Conservation (phyloP, 2,113 vertebrate species). For the Rattus rattus region DNA sequence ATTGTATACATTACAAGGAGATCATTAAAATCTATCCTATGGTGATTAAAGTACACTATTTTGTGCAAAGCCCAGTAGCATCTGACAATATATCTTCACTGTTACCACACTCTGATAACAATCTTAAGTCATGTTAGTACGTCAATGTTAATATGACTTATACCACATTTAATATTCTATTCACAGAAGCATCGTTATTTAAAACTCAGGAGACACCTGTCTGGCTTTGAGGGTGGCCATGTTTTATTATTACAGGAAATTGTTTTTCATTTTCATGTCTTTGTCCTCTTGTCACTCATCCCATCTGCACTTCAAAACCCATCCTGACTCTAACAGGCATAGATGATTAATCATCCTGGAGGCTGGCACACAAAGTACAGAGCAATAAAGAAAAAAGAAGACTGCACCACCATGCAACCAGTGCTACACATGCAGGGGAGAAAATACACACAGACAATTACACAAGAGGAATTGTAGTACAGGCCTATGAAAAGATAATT, state of each 20-base stretch:
- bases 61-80: not conserved
- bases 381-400: slow-evolving; percentile 26
- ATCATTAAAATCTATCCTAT: not conserved
- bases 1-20: not conserved
- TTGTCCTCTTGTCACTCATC: slow-evolving; percentile 50
- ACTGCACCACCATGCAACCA: not conserved
- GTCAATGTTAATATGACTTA: not conserved
- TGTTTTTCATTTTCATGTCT: slow-evolving; percentile 41
- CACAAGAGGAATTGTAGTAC: not conserved
- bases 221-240: not conserved
- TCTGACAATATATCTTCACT: not conserved
- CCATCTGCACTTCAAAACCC: slow-evolving; percentile 37
- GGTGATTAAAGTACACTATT: not conserved
- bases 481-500: not conserved
- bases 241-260: slow-evolving; percentile 63
- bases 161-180: not conserved
- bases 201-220: slow-evolving; percentile 48
- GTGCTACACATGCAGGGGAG: not conserved
- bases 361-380: not conserved
- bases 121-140: not conserved
- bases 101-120: not conserved
- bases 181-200: slow-evolving; percentile 12
- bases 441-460: not conserved
- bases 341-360: slow-evolving; percentile 33
- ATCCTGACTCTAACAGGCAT: slow-evolving; percentile 42